phyloP scores from a whole-genome alignment of 1,140 invertebrate species.

The Caenorhabditis remanei region DNA sequence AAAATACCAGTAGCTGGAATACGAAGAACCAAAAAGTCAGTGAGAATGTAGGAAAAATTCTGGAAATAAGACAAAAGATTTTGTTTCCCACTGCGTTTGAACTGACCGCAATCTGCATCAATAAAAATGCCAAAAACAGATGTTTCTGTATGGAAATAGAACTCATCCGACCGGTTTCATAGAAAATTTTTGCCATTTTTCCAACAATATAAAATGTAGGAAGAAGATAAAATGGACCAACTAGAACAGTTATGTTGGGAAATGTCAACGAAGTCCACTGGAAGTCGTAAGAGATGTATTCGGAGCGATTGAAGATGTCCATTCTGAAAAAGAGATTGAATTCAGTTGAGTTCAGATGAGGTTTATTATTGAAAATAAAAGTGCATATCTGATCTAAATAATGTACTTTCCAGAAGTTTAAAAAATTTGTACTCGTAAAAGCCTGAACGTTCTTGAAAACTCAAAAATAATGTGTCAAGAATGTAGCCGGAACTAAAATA shows the following conservation, averaged over 20 bases:
- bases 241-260: not conserved
- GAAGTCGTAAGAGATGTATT: not conserved
- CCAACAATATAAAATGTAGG: conserved; percentile 4
- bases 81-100: not conserved
- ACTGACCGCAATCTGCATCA: conserved; percentile 17
- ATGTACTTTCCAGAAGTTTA: no score
- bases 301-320: conserved; percentile 1
- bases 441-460: no score
- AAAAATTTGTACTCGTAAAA: no score
- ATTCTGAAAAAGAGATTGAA: not conserved
- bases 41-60: conserved; percentile 25
- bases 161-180: not conserved
- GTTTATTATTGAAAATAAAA: no score
- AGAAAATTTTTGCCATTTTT: not conserved
- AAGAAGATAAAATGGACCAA: not conserved
- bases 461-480: not conserved
- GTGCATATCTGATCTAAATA: no score
- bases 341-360: no score
- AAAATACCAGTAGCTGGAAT: not conserved
- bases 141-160: not conserved
- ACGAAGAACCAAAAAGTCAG: not conserved
- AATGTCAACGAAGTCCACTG: not conserved
- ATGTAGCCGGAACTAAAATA: not conserved
- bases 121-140: not conserved
- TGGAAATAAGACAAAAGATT: not conserved